phyloP scores from a whole-genome alignment of 1,140 invertebrate species.

The Cataglyphis hispanica region DNA sequence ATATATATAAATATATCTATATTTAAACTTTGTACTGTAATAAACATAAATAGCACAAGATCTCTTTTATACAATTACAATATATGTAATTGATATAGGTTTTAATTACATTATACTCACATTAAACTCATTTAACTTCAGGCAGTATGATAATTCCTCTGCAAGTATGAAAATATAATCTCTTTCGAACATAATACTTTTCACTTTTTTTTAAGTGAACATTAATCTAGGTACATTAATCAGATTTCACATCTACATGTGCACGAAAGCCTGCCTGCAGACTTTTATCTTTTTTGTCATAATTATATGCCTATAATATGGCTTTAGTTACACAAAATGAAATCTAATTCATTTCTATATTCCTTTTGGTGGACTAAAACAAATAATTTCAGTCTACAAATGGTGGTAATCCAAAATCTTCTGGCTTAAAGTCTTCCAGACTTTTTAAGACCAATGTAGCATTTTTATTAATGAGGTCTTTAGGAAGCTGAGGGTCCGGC shows the following conservation, averaged over 20 bases:
- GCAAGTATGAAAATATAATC: constrained; percentile 32
- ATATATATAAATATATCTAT: background rate
- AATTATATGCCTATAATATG: constrained; percentile 7
- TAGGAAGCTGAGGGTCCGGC: constrained; percentile 90
- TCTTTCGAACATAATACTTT: constrained; percentile 20
- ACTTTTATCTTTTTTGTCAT: constrained; percentile 2
- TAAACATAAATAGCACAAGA: background rate
- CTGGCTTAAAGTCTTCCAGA: constrained; percentile 93
- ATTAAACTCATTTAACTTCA: background rate
- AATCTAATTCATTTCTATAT: constrained; percentile 25
- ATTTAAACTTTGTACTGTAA: background rate
- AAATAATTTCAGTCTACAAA: constrained; percentile 84
- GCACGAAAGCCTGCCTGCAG: constrained; percentile 54
- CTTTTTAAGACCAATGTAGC: constrained; percentile 92
- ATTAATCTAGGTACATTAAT: constrained; percentile 35
- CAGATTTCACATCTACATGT: background rate
- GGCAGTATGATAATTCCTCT: constrained; percentile 31
- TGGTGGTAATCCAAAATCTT: constrained; percentile 94
- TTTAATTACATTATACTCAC: background rate
- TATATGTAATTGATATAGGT: background rate
- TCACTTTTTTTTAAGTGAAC: constrained; percentile 15
- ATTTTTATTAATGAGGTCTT: constrained; percentile 86
- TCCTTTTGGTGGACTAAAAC: background rate
- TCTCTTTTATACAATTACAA: background rate
- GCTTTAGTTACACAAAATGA: constrained; percentile 8